Conservation (phyloP, 1,140 invertebrate genomes). For the Andricus grossulariae region DNA sequence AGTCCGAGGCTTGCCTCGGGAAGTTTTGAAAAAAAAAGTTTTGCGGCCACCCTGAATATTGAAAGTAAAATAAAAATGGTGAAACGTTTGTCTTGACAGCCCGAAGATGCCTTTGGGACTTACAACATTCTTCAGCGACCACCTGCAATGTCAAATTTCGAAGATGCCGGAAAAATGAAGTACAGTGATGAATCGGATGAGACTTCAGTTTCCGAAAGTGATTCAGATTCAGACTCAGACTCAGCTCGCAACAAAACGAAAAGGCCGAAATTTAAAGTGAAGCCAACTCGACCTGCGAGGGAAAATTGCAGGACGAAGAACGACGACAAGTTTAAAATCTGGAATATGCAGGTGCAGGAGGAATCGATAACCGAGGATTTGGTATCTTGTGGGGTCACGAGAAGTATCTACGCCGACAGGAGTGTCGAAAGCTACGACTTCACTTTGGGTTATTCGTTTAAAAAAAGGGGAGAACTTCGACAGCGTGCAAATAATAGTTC, state of each 20-base stretch:
- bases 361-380: conserved; percentile 79
- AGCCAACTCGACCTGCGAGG: conserved; percentile 60
- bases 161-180: conserved; percentile 55
- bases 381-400: conserved; percentile 78
- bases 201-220: conserved; percentile 73
- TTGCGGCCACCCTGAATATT: too few species aligned
- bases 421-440: conserved; percentile 80
- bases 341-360: conserved; percentile 79
- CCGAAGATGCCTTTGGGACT: conserved; percentile 63
- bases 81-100: conserved; percentile 50
- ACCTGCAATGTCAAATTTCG: conserved; percentile 42
- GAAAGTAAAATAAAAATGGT: too few species aligned
- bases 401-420: conserved; percentile 74
- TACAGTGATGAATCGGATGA: conserved; percentile 74
- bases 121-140: conserved; percentile 71
- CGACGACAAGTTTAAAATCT: conserved; percentile 79
- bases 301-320: conserved; percentile 51
- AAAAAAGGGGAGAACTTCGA: conserved; percentile 56
- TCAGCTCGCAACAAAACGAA: conserved; percentile 58
- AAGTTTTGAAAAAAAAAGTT: too few species aligned
- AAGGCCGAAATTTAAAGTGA: conserved; percentile 69
- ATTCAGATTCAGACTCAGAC: conserved; percentile 73
- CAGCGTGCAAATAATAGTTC: conserved; percentile 69
- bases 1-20: too few species aligned
- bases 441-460: conserved; percentile 62